phyloP scores from a whole-genome alignment of 2,888 invertebrate species.

The Pyralis farinalis region DNA sequence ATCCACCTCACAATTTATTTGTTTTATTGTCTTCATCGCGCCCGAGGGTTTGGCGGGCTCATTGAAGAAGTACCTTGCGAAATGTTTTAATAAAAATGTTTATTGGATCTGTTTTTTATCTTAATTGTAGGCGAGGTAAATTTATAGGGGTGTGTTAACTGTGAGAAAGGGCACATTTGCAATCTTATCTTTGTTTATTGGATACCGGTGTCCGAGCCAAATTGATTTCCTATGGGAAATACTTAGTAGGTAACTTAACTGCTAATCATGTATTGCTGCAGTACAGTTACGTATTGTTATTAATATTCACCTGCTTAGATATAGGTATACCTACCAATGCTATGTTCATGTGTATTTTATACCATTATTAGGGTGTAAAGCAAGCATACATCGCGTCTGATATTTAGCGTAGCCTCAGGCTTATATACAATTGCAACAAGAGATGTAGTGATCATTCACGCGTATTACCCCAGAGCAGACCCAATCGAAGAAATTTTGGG shows the following conservation, averaged over 20 bases:
- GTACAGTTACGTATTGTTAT: too few relatives aligned
- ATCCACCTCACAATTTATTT: slow-evolving; percentile 55
- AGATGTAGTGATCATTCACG: too few relatives aligned
- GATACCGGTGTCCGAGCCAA: slow-evolving; percentile 35
- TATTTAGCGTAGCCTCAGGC: too few relatives aligned
- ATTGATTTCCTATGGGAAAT: slow-evolving; percentile 58
- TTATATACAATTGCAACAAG: too few relatives aligned
- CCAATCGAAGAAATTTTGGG: too few relatives aligned
- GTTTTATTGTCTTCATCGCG: slow-evolving; percentile 54
- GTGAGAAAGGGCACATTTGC: slow-evolving; percentile 55
- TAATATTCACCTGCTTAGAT: too few relatives aligned
- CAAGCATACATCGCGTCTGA: too few relatives aligned
- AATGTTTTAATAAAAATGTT: slow-evolving; percentile 37
- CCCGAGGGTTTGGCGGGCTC: slow-evolving; percentile 32
- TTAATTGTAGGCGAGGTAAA: slow-evolving; percentile 54
- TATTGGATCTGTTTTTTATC: slow-evolving; percentile 49
- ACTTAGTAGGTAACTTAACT: too few relatives aligned
- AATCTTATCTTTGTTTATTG: slow-evolving; percentile 57
- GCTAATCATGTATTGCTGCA: slow-evolving; percentile 4
- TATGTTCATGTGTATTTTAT: too few relatives aligned
- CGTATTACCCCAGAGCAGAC: too few relatives aligned
- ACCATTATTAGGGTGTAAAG: too few relatives aligned
- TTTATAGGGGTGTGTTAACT: slow-evolving; percentile 43
- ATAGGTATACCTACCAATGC: too few relatives aligned
- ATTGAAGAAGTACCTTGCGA: slow-evolving; percentile 43